Percentiles rank a stretch among this genome's conserved stretches.
These are phyloP conservation scores for Archivesica marissinica DNA, from an alignment of 1,140 invertebrate genomes.

Conservation along the genomic window DNA sequence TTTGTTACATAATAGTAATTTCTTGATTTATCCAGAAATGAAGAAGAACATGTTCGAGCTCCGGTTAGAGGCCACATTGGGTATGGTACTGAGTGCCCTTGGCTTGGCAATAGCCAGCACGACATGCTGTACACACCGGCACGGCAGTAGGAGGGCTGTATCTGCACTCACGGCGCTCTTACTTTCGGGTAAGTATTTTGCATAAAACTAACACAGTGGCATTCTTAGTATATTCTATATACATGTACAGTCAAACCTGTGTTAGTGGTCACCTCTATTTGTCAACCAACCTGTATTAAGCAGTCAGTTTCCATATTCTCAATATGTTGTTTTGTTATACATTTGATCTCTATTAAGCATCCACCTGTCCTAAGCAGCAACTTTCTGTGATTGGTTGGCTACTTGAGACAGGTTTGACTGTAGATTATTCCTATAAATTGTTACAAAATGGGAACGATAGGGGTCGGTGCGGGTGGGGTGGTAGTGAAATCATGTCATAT, in stretches of 20 bases:
- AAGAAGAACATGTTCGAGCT: constrained; percentile 25
- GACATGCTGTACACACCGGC: constrained; percentile 15
- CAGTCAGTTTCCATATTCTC: no score
- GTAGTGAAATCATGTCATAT: no score
- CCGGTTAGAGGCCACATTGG: constrained; percentile 2
- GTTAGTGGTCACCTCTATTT: no score
- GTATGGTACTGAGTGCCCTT: neutral
- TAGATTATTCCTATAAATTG: neutral
- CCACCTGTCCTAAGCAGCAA: no score
- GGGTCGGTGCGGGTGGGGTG: neutral
- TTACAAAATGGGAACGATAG: neutral
- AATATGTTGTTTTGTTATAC: no score
- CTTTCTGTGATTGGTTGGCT: no score
- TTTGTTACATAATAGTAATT: no score
- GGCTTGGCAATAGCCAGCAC: neutral
- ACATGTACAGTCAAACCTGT: no score
- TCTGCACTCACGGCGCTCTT: neutral
- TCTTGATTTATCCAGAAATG: no score
- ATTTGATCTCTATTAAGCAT: no score
- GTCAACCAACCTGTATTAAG: no score
- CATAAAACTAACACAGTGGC: neutral
- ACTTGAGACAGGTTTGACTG: no score
- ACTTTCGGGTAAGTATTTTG: constrained; percentile 9
- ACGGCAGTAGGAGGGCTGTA: neutral
- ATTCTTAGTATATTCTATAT: neutral